Percentiles rank a stretch among this genome's conserved stretches.
Evolutionary conservation across 1,140 invertebrate genomes (phyloP).

Genomic region (Arctopsyche grandis): DNA sequence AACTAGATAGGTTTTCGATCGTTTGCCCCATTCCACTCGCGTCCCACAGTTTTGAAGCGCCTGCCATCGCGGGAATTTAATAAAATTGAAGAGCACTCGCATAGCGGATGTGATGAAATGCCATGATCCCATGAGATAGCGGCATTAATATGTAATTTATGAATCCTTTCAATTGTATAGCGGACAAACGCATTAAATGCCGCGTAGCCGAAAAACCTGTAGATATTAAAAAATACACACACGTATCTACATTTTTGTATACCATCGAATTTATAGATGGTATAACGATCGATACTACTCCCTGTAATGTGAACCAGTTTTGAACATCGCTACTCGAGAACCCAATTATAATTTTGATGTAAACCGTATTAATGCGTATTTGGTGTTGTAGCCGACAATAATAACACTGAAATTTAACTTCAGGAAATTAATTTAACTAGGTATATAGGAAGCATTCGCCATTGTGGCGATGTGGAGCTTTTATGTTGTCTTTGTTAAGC

Average conservation of each 20-base stretch:
- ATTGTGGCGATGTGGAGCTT: background rate
- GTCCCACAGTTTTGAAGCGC: background rate
- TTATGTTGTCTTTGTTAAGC: background rate
- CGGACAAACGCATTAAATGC: background rate
- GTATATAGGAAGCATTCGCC: too few species aligned
- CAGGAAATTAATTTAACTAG: background rate
- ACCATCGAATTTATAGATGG: too few species aligned
- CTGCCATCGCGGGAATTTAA: background rate
- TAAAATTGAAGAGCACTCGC: conserved; percentile 7
- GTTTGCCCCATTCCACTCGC: background rate
- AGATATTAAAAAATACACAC: too few species aligned
- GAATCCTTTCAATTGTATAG: conserved; percentile 15
- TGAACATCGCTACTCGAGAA: too few species aligned
- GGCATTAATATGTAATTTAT: conserved; percentile 18
- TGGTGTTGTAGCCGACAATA: background rate
- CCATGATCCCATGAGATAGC: conserved; percentile 14
- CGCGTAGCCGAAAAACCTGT: background rate
- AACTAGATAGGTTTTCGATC: too few species aligned
- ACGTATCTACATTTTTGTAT: too few species aligned
- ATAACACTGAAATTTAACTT: background rate
- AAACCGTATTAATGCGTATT: background rate
- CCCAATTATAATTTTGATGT: background rate
- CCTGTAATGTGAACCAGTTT: too few species aligned
- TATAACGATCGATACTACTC: too few species aligned
- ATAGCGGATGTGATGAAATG: conserved; percentile 13